Evolutionary conservation across 2,113 vertebrate species (phyloP), one percentile per base, ranked within the genome.

Genomic region (Mormoops blainvillei): DNA sequence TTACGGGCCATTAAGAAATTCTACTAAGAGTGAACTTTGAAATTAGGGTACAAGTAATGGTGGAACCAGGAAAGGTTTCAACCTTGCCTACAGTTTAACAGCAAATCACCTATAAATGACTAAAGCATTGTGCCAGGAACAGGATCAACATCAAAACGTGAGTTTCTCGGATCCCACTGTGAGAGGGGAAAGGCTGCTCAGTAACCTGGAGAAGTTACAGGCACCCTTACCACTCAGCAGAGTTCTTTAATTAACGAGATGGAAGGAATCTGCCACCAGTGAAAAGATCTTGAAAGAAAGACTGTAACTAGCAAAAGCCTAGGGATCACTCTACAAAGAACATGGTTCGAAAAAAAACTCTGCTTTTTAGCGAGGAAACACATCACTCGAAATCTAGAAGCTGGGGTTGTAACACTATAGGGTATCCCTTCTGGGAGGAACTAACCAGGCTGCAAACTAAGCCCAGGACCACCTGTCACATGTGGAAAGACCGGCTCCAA

Each of bases 241-340:
- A 93, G 68, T 24, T 87, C 41, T 82, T 74, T 78, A 52, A 82
- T 43, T 67, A 94, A 95, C 19, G n/a, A 85, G 45, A 20, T 13
- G 26, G 36, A 71, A 7, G 50, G 20, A 89, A 86, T 11, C 74
- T 38, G 43, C 22, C 16, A 93, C 38, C 70, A 94, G 22, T 50
- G 43, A 89, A 81, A 96, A 33, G 83, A 92, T 74, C 85, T 50
- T 70, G 19, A 96, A 91, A 77, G 63, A 93, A 84, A 81, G 74
- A 92, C 48, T 77, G 3, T 81, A 76, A 58, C 3, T n/a, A 95
- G 52, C 84, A 68, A 36, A 94, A 87, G 50, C 38, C 68, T 36
- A 76, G 45, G 73, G 56, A 38, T 84, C 36, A 73, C 52, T 85
- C 54, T 87, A 80, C 28, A 91, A 84, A 92, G 19, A 95, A 80